Conservation (phyloP, 1,140 invertebrate species). For the Orussus abietinus region DNA sequence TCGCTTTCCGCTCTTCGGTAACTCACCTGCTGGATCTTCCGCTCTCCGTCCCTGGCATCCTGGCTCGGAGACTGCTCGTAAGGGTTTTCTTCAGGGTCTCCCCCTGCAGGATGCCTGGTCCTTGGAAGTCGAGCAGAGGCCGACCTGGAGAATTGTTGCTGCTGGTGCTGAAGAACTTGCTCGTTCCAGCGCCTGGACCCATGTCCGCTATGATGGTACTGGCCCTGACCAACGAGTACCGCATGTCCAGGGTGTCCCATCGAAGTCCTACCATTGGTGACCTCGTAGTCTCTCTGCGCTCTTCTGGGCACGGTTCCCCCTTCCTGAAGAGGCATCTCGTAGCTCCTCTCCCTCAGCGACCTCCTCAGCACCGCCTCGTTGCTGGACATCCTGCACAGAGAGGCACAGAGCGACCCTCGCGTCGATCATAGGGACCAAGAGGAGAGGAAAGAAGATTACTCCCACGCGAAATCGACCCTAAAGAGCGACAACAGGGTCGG, state of each 20-base stretch:
- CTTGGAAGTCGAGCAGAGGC: slow-evolving; percentile 74
- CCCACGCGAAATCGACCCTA: no score
- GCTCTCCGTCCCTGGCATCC: slow-evolving; percentile 60
- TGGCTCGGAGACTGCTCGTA: slow-evolving; percentile 41
- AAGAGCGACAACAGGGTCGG: no score
- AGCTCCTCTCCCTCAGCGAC: slow-evolving; percentile 42
- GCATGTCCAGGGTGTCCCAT: no score
- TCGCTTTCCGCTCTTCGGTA: no score
- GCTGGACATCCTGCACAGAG: slow-evolving; percentile 17
- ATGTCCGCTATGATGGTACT: slow-evolving; percentile 25
- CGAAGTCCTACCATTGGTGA: no score
- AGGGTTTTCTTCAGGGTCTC: slow-evolving; percentile 45
- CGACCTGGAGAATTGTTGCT: slow-evolving; percentile 66
- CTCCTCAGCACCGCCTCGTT: slow-evolving; percentile 35
- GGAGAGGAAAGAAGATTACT: no score
- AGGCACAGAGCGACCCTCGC: no score
- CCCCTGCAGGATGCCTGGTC: slow-evolving; percentile 43
- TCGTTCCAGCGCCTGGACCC: slow-evolving; percentile 37
- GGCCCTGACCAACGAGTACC: no score
- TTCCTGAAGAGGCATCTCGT: no score
- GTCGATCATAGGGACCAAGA: no score
- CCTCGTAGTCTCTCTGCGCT: slow-evolving; percentile 33
- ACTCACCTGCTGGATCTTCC: slow-evolving; percentile 60
- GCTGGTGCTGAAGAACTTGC: no score
- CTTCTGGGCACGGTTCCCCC: slow-evolving; percentile 31